phyloP scores from a whole-genome alignment of 2,797 vertebrate genomes.

The Thunnus albacares region DNA sequence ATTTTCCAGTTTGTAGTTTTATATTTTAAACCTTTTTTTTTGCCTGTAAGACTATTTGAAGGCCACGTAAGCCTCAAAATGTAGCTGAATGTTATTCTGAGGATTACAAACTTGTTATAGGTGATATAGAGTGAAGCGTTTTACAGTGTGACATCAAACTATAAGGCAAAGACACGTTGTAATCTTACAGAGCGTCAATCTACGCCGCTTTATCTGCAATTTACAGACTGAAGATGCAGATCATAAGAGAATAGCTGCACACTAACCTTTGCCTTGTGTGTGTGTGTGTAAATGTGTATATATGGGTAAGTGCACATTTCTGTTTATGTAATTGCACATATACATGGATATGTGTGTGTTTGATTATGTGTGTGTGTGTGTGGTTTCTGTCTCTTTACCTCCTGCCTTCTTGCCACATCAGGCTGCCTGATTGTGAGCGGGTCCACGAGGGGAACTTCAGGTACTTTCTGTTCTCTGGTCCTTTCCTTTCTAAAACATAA shows the following conservation, averaged over 20 bases:
- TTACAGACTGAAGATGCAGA: constrained; percentile 10
- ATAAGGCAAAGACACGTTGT: too few species aligned
- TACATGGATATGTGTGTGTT: constrained; percentile 24
- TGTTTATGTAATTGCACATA: constrained; percentile 2
- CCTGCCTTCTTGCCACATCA: constrained; percentile 85
- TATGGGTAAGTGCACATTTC: neutral
- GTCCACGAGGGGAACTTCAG: constrained; percentile 86
- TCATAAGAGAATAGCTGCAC: constrained; percentile 46
- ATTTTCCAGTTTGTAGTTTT: too few species aligned
- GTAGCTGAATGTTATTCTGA: too few species aligned
- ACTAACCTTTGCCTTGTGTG: constrained; percentile 65
- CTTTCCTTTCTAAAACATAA: constrained; percentile 26
- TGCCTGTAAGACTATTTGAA: too few species aligned
- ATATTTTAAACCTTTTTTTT: too few species aligned
- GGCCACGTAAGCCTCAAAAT: too few species aligned
- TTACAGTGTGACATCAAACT: too few species aligned
- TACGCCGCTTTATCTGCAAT: neutral
- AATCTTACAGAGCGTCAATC: too few species aligned
- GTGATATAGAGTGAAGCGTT: too few species aligned
- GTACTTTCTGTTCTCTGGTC: constrained; percentile 80
- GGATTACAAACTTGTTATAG: too few species aligned
- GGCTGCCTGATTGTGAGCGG: constrained; percentile 88
- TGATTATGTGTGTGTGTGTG: constrained; percentile 39
- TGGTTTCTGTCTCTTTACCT: constrained; percentile 74
- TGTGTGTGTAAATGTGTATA: constrained; percentile 21